Evolutionary conservation across 2,888 invertebrate species (phyloP).

Genomic region (Dexiosoma caninum): DNA sequence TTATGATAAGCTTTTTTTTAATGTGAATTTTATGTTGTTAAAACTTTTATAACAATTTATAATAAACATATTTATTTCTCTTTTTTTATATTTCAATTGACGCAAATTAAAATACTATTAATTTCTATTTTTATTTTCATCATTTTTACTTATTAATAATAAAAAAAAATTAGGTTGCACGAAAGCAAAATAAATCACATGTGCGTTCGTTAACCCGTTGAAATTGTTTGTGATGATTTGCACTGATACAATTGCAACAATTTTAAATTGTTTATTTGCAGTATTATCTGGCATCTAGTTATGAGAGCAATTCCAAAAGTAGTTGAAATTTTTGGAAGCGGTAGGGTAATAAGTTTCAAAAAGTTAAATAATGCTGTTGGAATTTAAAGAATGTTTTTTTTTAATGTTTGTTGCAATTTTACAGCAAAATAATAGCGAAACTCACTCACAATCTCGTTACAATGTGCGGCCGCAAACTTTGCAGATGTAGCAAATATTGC

Average conservation of each 20-base stretch:
- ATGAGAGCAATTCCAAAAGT: not conserved
- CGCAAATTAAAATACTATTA: constrained; percentile 20
- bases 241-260: not conserved
- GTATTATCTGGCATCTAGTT: not conserved
- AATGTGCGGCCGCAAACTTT: no score
- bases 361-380: no score
- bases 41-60: no score
- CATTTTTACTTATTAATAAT: not conserved
- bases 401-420: no score
- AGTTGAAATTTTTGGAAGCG: no score
- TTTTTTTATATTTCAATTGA: constrained; percentile 36
- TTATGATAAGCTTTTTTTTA: constrained; percentile 28
- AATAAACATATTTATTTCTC: no score
- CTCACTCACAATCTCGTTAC: no score
- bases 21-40: constrained; percentile 2
- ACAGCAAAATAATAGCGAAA: no score
- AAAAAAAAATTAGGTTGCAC: not conserved
- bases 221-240: not conserved
- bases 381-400: no score
- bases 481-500: not conserved
- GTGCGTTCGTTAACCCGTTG: not conserved
- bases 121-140: not conserved
- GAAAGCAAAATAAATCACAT: not conserved
- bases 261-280: not conserved
- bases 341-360: no score